These are phyloP conservation scores for Selenia dentaria DNA, from an alignment of 2,888 invertebrate genomes.

Conservation along the genomic window DNA sequence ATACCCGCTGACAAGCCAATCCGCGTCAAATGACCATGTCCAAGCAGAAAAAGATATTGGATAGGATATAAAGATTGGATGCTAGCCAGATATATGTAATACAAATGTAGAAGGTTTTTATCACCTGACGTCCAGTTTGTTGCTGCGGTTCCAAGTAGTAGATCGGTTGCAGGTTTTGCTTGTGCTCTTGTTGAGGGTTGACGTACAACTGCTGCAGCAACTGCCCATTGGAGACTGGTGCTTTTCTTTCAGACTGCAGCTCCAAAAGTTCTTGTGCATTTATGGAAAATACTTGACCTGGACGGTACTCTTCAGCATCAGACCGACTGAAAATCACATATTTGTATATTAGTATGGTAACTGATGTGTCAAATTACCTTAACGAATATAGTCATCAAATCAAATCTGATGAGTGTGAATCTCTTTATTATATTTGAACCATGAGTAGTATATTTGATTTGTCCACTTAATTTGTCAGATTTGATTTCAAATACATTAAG, in stretches of 20 bases:
- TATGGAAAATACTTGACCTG: slow-evolving; percentile 75
- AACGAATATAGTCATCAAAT: too few species aligned
- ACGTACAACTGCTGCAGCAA: slow-evolving; percentile 67
- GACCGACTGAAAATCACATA: slow-evolving; percentile 47
- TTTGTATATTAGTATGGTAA: background rate
- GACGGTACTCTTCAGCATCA: slow-evolving; percentile 67
- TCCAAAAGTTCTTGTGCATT: slow-evolving; percentile 71
- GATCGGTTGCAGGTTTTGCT: slow-evolving; percentile 67
- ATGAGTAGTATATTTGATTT: too few species aligned
- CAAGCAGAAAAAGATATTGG: too few species aligned
- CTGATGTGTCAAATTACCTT: background rate
- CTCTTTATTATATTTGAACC: too few species aligned
- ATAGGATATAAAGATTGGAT: too few species aligned
- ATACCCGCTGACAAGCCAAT: too few species aligned
- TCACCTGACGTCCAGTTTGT: slow-evolving; percentile 65
- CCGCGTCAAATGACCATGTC: too few species aligned
- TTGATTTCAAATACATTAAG: too few species aligned
- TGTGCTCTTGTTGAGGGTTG: slow-evolving; percentile 64
- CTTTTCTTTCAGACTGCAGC: slow-evolving; percentile 71
- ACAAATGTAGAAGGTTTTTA: too few species aligned
- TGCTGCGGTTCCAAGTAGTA: slow-evolving; percentile 73
- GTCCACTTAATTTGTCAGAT: too few species aligned
- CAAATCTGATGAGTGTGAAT: too few species aligned
- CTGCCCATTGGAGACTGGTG: slow-evolving; percentile 58
- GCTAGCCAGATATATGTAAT: too few species aligned